Evolutionary conservation across 2,888 invertebrate species (phyloP), one percentile per base, ranked within the genome.

Genomic region (Tinea semifulvella): DNA sequence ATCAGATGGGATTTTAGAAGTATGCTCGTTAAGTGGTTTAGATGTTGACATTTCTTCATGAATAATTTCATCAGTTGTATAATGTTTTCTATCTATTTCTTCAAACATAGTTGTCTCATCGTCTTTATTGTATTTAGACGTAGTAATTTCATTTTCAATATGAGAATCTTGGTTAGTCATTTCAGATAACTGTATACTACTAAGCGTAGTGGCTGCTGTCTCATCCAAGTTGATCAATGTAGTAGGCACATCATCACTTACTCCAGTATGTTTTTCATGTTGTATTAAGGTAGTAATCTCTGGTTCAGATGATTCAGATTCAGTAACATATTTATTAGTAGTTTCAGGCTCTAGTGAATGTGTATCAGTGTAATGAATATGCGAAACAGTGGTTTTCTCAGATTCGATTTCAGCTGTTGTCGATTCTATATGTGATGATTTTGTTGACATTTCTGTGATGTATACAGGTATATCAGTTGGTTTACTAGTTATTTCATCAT

Each of bases 391-490:
- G n/a, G n/a, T n/a, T n/a, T n/a, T n/a, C n/a, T n/a, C n/a, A n/a
- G n/a, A n/a, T n/a, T n/a, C n/a, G n/a, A n/a, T n/a, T n/a, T n/a
- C n/a, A n/a, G n/a, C n/a, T n/a, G n/a, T n/a, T n/a, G n/a, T n/a
- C n/a, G n/a, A n/a, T n/a, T n/a, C n/a, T n/a, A n/a, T n/a, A n/a
- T n/a, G n/a, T n/a, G 25, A 8, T 8, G 8, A 22, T 22, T 22
- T 22, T 22, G 25, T 22, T 7, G 25, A 7, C 5, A 22, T 31
- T 31, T 31, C 31, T 14, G 31, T 31, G 14, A 31, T 6, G 2
- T n/a, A 31, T 13, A 2, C 38, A 40, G 40, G 40, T 22, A 22
- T 11, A 40, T 40, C 14, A 22, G 40, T 40, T 13, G 40, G 18
- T 18, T 38, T 19, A 17, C n/a, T 38, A n/a, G 18, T 19, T 14